Conservation (phyloP, 2,888 invertebrate species). For the Schrankia costaestrigalis region DNA sequence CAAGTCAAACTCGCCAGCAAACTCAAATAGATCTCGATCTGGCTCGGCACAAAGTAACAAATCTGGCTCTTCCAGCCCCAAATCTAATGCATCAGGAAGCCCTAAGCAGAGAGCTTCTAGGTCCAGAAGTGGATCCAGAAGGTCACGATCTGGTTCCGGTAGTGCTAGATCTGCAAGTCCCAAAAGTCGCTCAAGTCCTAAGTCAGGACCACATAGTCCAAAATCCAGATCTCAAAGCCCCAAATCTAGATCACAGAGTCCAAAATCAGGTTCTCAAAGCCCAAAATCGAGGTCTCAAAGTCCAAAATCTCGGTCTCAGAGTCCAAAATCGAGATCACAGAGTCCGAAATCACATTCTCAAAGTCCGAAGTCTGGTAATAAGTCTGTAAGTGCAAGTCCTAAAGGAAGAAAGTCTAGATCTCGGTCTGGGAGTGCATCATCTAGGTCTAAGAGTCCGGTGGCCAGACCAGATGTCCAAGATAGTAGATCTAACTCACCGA, state of each 20-base stretch:
- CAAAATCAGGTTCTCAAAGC: slow-evolving; percentile 48
- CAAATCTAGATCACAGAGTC: slow-evolving; percentile 46
- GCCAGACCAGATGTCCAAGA: slow-evolving; percentile 57
- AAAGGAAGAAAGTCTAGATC: slow-evolving; percentile 52
- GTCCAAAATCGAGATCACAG: slow-evolving; percentile 50
- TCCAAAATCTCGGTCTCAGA: slow-evolving; percentile 52
- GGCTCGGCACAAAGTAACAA: slow-evolving; percentile 61
- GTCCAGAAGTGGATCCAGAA: slow-evolving; percentile 62
- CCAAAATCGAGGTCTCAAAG: slow-evolving; percentile 57
- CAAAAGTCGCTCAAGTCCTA: slow-evolving; percentile 47
- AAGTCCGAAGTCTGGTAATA: slow-evolving; percentile 52
- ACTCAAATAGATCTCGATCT: slow-evolving; percentile 65
- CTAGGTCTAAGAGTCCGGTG: slow-evolving; percentile 59
- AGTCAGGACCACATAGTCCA: too few species aligned
- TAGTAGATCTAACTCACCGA: slow-evolving; percentile 76
- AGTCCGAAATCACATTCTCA: slow-evolving; percentile 56
- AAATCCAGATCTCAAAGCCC: too few species aligned
- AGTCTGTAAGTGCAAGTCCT: slow-evolving; percentile 65
- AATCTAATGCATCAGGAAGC: slow-evolving; percentile 67
- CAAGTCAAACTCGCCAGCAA: slow-evolving; percentile 70
- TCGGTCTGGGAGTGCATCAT: slow-evolving; percentile 48
- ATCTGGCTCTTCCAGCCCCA: slow-evolving; percentile 69
- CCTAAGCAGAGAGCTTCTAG: slow-evolving; percentile 54
- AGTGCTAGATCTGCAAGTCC: slow-evolving; percentile 56
- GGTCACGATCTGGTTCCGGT: slow-evolving; percentile 50